A percentile compares a stretch with the other conserved stretches of the same genome.
phyloP scores from a whole-genome alignment of 2,113 vertebrate species.

The Notarius quadriscutis region DNA sequence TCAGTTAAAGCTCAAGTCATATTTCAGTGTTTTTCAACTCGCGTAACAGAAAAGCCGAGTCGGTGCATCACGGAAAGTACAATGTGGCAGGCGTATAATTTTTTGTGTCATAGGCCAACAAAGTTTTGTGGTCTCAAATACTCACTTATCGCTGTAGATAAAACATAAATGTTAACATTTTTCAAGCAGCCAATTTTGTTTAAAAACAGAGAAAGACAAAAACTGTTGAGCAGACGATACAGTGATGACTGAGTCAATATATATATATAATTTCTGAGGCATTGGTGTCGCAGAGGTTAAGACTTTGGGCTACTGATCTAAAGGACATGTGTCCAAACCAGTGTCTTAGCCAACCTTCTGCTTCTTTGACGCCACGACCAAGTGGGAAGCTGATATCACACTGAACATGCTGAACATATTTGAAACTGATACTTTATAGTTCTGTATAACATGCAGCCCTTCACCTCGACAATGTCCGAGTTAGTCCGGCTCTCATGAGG shows the following conservation, averaged over 20 bases:
- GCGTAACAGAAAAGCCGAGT: neutral
- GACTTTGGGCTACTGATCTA: neutral
- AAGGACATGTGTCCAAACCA: neutral
- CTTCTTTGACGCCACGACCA: neutral
- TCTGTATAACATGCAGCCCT: slow-evolving; percentile 41
- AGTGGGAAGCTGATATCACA: neutral
- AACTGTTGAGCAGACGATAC: neutral
- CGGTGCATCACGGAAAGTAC: neutral
- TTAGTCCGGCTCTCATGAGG: slow-evolving; percentile 98
- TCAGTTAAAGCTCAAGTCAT: neutral
- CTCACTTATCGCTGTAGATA: neutral
- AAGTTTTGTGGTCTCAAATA: neutral
- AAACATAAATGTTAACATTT: neutral
- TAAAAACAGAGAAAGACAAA: neutral
- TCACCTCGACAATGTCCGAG: slow-evolving; percentile 96
- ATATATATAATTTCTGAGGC: neutral
- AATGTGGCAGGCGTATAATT: neutral
- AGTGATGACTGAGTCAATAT: neutral
- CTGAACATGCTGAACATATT: neutral
- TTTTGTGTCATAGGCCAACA: neutral
- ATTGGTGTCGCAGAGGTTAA: neutral
- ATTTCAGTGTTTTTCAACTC: neutral
- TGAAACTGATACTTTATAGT: neutral
- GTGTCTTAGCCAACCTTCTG: neutral
- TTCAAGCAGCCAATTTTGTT: neutral